A percentile compares a stretch with the other conserved stretches of the same genome.
Evolutionary conservation across 2,797 vertebrate genomes (phyloP).

Genomic region (Lutra lutra): DNA sequence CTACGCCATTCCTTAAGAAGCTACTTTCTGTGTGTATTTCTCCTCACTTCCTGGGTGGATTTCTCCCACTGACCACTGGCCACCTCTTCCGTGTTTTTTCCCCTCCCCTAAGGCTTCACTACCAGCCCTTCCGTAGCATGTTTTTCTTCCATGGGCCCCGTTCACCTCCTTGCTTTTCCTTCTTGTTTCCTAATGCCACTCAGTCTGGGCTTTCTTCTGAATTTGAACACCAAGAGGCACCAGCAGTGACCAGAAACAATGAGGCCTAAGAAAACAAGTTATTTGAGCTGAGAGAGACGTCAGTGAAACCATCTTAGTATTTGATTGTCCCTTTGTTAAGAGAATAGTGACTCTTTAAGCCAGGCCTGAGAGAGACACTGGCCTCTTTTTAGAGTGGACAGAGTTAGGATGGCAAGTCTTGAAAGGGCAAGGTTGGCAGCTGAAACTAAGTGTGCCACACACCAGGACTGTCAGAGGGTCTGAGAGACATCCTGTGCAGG

Average conservation of each 20-base stretch:
- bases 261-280: conserved; percentile 76
- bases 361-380: conserved; percentile 51
- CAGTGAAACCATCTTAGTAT: conserved; percentile 62
- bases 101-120: background rate
- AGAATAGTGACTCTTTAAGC: conserved; percentile 72
- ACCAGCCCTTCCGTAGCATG: background rate
- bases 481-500: background rate
- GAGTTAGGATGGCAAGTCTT: conserved; percentile 4
- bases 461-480: background rate
- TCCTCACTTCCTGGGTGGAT: background rate
- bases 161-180: background rate
- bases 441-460: conserved; percentile 38
- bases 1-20: background rate
- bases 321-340: conserved; percentile 76
- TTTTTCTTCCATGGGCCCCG: background rate
- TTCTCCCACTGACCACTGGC: rapidly evolving
- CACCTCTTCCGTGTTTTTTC: background rate
- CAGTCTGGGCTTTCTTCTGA: conserved; percentile 32
- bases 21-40: background rate
- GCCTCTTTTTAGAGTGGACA: conserved; percentile 53
- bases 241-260: conserved; percentile 63
- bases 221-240: conserved; percentile 51
- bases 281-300: conserved; percentile 65
- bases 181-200: background rate
- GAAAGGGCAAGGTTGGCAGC: conserved; percentile 32